phyloP scores from a whole-genome alignment of 1,140 invertebrate species.

The Drosophila leontia region DNA sequence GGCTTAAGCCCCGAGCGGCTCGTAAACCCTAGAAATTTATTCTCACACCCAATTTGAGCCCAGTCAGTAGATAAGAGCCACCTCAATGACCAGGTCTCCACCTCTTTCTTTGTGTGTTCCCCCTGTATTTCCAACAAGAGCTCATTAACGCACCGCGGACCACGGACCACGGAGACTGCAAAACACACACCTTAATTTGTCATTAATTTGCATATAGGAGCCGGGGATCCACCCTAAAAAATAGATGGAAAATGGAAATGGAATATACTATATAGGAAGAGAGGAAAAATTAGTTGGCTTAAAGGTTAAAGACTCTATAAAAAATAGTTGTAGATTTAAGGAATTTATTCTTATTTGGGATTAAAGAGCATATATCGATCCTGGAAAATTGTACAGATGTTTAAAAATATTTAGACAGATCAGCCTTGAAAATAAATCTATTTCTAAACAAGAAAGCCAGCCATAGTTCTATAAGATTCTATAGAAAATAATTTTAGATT shows the following conservation, averaged over 20 bases:
- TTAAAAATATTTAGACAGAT: too few relatives aligned
- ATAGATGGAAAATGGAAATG: conserved; percentile 2
- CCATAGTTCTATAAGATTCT: not conserved
- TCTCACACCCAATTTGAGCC: conserved; percentile 79
- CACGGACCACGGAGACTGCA: conserved; percentile 56
- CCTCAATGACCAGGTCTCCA: conserved; percentile 8
- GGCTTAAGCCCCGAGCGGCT: conserved; percentile 65
- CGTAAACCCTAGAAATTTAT: conserved; percentile 81
- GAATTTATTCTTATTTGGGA: not conserved
- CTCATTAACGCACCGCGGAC: conserved; percentile 71
- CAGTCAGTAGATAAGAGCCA: conserved; percentile 61
- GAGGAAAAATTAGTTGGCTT: not conserved
- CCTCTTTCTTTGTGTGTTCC: not conserved
- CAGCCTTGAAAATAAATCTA: too few relatives aligned
- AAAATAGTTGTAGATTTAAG: not conserved
- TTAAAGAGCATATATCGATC: not conserved
- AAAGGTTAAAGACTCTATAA: not conserved
- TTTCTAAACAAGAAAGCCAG: too few relatives aligned
- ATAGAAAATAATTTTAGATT: not conserved
- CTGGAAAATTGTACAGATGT: too few relatives aligned
- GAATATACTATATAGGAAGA: not conserved
- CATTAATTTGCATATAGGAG: conserved; percentile 78
- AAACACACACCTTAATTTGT: conserved; percentile 83
- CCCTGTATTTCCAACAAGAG: not conserved
- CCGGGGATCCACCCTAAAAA: conserved; percentile 17